Percentiles rank a stretch among this genome's conserved stretches.
These are phyloP conservation scores for Abrostola tripartita DNA, from an alignment of 2,888 invertebrate species.

Conservation along the genomic window DNA sequence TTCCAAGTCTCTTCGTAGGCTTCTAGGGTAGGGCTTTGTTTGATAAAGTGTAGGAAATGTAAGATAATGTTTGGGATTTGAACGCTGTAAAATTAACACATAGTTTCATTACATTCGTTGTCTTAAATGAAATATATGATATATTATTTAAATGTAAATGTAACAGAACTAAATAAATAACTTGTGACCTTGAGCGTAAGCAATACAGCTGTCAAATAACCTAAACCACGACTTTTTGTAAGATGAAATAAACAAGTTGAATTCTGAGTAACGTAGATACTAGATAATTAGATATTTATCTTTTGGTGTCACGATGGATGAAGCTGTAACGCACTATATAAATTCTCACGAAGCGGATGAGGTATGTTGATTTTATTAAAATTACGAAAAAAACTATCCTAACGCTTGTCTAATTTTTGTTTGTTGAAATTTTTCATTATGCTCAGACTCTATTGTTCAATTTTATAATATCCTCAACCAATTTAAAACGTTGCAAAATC, in stretches of 20 bases:
- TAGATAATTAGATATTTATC: constrained; percentile 31
- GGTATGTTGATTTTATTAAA: constrained; percentile 60
- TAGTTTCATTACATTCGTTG: constrained; percentile 7
- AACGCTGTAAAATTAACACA: neutral
- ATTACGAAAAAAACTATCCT: neutral
- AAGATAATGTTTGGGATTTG: neutral
- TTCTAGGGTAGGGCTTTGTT: constrained; percentile 49
- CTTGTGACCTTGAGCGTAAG: constrained; percentile 64
- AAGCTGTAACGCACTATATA: constrained; percentile 83
- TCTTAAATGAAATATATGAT: constrained; percentile 7
- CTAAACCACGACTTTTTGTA: constrained; percentile 55
- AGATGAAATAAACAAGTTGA: constrained; percentile 54
- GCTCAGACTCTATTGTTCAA: neutral
- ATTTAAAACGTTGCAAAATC: too few species aligned
- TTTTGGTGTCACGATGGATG: constrained; percentile 80
- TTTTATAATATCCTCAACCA: too few species aligned
- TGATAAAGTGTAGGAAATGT: constrained; percentile 25
- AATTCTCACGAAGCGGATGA: constrained; percentile 78
- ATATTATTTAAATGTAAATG: neutral
- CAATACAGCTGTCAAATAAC: constrained; percentile 64
- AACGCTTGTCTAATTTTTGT: constrained; percentile 19
- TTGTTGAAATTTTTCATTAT: neutral
- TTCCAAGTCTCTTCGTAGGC: neutral
- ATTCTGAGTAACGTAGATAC: constrained; percentile 62
- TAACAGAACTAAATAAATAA: constrained; percentile 41